Evolutionary conservation across 2,113 vertebrate genomes (phyloP).

Genomic region (Cyanocitta stelleri): DNA sequence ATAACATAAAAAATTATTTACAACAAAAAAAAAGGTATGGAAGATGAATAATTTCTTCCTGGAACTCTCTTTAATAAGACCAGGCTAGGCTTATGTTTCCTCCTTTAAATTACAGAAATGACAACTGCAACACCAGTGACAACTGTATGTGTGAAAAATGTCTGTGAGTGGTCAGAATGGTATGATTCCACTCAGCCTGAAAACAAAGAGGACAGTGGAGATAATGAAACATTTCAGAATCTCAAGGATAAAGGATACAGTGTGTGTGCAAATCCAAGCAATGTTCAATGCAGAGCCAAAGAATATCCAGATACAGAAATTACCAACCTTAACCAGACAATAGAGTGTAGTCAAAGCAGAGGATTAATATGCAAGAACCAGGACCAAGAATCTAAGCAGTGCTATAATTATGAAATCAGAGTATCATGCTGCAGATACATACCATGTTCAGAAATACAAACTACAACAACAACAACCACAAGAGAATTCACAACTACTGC

Average conservation of each 20-base stretch:
- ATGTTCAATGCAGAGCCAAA: slow-evolving; percentile 54
- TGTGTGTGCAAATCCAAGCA: background rate
- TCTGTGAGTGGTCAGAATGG: slow-evolving; percentile 70
- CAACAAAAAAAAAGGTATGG: background rate
- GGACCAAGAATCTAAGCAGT: slow-evolving; percentile 31
- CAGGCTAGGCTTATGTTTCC: background rate
- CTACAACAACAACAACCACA: background rate
- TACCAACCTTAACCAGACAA: slow-evolving; percentile 38
- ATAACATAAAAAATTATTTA: background rate
- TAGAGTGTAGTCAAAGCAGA: background rate
- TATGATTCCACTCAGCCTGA: slow-evolving; percentile 40
- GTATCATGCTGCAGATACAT: slow-evolving; percentile 58
- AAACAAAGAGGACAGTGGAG: slow-evolving; percentile 1
- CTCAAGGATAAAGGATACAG: slow-evolving; percentile 40
- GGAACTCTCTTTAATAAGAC: background rate
- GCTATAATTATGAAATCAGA: slow-evolving; percentile 69
- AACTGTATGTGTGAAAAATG: slow-evolving; percentile 48
- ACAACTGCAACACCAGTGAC: background rate
- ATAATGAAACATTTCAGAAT: slow-evolving; percentile 63
- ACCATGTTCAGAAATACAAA: slow-evolving; percentile 23
- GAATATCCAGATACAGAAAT: background rate
- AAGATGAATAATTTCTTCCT: background rate
- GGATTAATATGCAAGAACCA: slow-evolving; percentile 68
- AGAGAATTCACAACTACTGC: background rate
- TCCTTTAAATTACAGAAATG: background rate